Conservation (phyloP, 2,797 vertebrate species). For the Ciconia nigra region DNA sequence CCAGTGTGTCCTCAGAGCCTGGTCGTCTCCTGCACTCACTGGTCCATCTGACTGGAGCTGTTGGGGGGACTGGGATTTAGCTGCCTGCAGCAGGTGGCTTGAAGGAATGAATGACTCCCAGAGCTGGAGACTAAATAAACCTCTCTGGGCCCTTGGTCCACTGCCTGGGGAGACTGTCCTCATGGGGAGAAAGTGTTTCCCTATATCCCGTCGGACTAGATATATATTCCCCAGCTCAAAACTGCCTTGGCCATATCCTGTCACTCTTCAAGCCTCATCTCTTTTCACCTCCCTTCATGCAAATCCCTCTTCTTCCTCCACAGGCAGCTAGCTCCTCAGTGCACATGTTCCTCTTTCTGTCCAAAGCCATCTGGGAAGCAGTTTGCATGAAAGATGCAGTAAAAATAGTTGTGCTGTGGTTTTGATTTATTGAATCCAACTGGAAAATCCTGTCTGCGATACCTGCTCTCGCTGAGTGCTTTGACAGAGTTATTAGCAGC, state of each 20-base stretch:
- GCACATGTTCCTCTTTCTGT: not conserved
- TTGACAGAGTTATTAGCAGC: not conserved
- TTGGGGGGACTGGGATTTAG: not conserved
- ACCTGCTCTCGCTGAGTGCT: not conserved
- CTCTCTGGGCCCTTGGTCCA: not conserved
- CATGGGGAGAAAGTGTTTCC: not conserved
- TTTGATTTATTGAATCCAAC: slow-evolving; percentile 19
- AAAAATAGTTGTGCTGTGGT: not conserved
- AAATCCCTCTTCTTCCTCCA: not conserved
- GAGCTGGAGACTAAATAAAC: not conserved
- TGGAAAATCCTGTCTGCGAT: not conserved
- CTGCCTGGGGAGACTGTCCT: not conserved
- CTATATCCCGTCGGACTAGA: too few species aligned
- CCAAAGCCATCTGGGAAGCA: slow-evolving; percentile 7
- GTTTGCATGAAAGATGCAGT: not conserved
- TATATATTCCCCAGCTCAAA: not conserved
- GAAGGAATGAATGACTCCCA: not conserved
- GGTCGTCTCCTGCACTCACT: not conserved
- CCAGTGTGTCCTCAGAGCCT: not conserved
- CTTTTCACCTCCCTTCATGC: not conserved
- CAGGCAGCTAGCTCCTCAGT: not conserved
- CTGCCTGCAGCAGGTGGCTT: not conserved
- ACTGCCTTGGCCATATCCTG: not conserved
- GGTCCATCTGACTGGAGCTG: not conserved
- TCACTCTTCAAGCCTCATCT: not conserved